These are phyloP conservation scores for Drosophila seguyi DNA, from an alignment of 1,140 invertebrate genomes.

Conservation along the genomic window DNA sequence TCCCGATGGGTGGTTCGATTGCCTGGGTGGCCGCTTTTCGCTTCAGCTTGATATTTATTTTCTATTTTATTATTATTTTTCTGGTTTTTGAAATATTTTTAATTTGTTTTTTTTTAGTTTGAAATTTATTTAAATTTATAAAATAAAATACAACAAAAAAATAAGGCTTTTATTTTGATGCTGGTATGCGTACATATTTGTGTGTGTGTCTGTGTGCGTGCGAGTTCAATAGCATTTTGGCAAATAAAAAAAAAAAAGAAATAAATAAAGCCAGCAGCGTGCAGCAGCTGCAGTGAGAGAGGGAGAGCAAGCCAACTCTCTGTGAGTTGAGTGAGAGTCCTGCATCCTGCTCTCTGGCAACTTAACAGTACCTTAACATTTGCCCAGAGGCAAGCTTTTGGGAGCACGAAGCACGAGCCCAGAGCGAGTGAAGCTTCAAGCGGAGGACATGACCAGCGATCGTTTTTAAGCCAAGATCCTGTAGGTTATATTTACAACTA, in stretches of 20 bases:
- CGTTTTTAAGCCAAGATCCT: not conserved
- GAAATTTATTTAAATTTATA: not conserved
- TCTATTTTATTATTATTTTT: not conserved
- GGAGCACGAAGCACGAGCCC: not conserved
- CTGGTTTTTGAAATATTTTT: not conserved
- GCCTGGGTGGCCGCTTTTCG: not conserved
- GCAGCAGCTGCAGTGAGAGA: slow-evolving; percentile 53
- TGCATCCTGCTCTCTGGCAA: not conserved
- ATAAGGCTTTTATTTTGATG: not conserved
- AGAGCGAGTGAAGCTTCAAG: not conserved
- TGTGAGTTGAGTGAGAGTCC: not conserved
- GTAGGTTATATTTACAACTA: not conserved
- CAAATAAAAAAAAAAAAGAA: slow-evolving; percentile 82
- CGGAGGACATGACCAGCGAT: not conserved
- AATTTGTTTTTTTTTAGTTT: not conserved
- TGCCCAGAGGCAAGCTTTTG: slow-evolving; percentile 10
- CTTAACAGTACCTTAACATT: slow-evolving; percentile 27
- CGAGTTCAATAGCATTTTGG: slow-evolving; percentile 81
- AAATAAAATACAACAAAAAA: not conserved
- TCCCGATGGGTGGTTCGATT: slow-evolving; percentile 8
- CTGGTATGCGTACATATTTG: not conserved
- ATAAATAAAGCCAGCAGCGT: slow-evolving; percentile 70
- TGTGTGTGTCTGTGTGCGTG: slow-evolving; percentile 32
- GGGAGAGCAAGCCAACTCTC: slow-evolving; percentile 2
- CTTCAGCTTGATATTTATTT: not conserved